Base-by-base conservation (phyloP, 2,113 vertebrate species). In the Tiliqua scincoides region DNA sequence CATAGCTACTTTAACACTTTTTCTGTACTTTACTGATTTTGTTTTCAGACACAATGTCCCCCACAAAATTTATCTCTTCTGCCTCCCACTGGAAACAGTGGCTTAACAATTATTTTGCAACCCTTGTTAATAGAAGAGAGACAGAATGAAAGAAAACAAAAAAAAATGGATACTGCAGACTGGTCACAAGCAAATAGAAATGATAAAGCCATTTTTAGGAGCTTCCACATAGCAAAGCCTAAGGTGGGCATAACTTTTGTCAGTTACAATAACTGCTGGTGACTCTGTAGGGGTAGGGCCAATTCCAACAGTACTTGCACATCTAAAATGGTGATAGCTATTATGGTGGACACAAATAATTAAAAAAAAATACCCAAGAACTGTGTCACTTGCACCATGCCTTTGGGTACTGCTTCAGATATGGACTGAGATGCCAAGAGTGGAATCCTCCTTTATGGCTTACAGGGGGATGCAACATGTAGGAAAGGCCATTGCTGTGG, bases 401-500 rank as follows among this genome's bases (percentile, higher is more conserved):
- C 25, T 48, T 23, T 30, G 71, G 3, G 40, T 15, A 20, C 82
- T 65, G 86, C 88, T 87, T 18, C 62, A 30, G 79, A 32, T 88
- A 87, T 72, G 18, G 1, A 27, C 67, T 92, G 77, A 62, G 20
- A 20, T 85, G 88, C 74, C 21, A 84, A 0, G 20, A 62, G n/a
- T 40, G 78, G 79, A 75, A 83, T 70, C 67, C 17, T 85, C 91
- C 83, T 90, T 89, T n/a, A 73, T 80, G 61, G 5, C 40, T 67
- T 40, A 80, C 40, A 48, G n/a, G 43, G 43, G 4, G 43, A 43
- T 48, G 25, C 2, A 8, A 43, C 62, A 20, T 63, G 20, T 40
- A 65, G 35, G 37, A 79, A 8, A 25, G 30, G 23, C 43, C 2
- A 27, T 63, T 63, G 62, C 62, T 27, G 62, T 27, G 25, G 9